Base-by-base conservation (phyloP, 1,140 invertebrate species). In the Drosophila kanapiae region DNA sequence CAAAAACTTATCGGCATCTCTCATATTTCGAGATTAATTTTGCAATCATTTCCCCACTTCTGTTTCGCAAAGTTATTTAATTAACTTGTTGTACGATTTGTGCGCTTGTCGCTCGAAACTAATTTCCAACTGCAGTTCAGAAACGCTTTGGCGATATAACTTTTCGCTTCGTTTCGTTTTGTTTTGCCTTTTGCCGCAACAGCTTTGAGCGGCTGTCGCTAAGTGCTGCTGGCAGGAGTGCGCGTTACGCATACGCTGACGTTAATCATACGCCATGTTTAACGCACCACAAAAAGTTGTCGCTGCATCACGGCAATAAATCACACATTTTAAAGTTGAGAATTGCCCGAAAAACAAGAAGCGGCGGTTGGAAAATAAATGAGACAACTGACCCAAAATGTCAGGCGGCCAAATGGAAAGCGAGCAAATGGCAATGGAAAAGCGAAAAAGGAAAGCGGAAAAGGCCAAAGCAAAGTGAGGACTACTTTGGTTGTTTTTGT, bases 181-280 rank as follows among this genome's bases (percentile, higher is more conserved):
- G 40, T 47, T 59, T 47, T 33, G 18, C n/a, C 31, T 67, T 71
- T 57, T 71, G 35, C 48, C 31, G 38, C 42, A 23, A 35, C 47
- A 6, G 48, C 67, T 72, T 72, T 72, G 70, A 72, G 54, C 53
- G 53, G 9, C 43, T 72, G 70, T 72, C 70, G 42, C 45, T 43
- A 43, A 74, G 70, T 72, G 69, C 69, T 71, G 49, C 43, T 37
- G 48, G 33, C 47, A 56, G 51, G 59, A 71, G 11, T 54, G 18
- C 72, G 67, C 80, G 71, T 84, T 81, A 79, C 61, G 85, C 85
- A 88, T 90, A 72, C 84, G 85, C 64, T 88, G 81, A 82, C 78
- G 78, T 90, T 90, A 90, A 90, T 90, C 85, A 90, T 90, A 90
- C 85, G 85, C 84, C 85, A 90, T 87, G 83, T 87, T 87, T 48